These are phyloP conservation scores for Tamandua tetradactyla DNA, from an alignment of 2,797 vertebrate species.

Conservation along the genomic window DNA sequence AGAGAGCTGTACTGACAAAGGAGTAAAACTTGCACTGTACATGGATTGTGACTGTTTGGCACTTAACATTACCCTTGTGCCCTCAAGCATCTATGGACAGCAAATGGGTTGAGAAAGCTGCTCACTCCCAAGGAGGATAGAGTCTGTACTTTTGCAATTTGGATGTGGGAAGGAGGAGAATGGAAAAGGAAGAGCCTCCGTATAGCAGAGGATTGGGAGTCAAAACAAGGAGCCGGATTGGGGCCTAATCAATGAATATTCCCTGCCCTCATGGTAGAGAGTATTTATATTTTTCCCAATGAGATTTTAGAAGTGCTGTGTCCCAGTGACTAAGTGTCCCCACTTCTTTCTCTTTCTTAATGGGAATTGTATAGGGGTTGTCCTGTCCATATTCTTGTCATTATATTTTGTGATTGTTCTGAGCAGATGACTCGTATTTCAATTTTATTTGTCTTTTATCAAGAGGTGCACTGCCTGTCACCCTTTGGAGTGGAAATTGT, in stretches of 20 bases:
- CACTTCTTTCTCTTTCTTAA: not conserved
- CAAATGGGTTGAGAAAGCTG: not conserved
- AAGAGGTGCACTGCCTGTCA: not conserved
- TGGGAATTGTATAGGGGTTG: not conserved
- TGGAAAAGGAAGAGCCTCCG: not conserved
- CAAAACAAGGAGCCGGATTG: not conserved
- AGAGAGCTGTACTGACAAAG: not conserved
- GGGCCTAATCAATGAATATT: not conserved
- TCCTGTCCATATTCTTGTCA: not conserved
- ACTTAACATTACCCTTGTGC: not conserved
- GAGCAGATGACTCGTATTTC: not conserved
- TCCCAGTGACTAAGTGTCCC: not conserved
- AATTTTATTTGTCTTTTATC: not conserved
- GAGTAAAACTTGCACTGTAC: not conserved
- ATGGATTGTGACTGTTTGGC: not conserved
- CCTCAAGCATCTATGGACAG: not conserved
- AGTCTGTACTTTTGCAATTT: not conserved
- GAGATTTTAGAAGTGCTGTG: not conserved
- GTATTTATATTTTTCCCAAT: not conserved
- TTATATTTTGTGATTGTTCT: not conserved
- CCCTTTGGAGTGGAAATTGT: not conserved
- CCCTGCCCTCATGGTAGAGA: not conserved
- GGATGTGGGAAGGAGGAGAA: not conserved
- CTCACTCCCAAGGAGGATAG: not conserved
- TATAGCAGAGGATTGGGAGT: not conserved